These are phyloP conservation scores for Aleiodes leptofemur DNA, from an alignment of 2,888 invertebrate species.

Conservation along the genomic window DNA sequence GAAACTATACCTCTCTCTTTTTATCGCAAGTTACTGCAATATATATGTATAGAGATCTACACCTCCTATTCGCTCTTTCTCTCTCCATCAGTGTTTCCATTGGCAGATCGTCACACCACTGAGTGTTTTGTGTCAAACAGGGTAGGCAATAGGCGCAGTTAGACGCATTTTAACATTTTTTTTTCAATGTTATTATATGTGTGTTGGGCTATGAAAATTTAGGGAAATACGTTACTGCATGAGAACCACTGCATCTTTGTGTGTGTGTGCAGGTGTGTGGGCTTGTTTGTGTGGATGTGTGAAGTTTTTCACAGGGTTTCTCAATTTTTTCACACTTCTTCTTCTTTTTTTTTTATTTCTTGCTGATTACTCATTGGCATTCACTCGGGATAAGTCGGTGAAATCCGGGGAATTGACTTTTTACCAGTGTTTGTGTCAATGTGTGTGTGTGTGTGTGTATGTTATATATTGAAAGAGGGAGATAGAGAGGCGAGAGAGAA, in stretches of 20 bases:
- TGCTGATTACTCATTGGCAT: not conserved
- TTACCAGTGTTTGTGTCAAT: not conserved
- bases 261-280: not conserved
- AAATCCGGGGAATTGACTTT: slow-evolving; percentile 18
- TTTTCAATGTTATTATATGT: slow-evolving; percentile 1
- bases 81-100: too few relatives aligned
- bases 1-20: not conserved
- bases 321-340: not conserved
- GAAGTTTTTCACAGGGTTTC: slow-evolving; percentile 25
- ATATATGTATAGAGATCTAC: too few relatives aligned
- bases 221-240: not conserved
- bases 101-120: not conserved
- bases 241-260: not conserved
- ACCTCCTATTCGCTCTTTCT: too few relatives aligned
- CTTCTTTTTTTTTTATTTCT: not conserved
- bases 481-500: not conserved
- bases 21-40: too few relatives aligned
- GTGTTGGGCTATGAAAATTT: not conserved
- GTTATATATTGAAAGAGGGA: not conserved
- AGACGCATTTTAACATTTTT: not conserved
- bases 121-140: slow-evolving; percentile 1
- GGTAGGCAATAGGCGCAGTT: slow-evolving; percentile 23
- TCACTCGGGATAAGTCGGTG: slow-evolving; percentile 2
- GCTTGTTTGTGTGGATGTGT: not conserved
- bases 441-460: too few relatives aligned